Evolutionary conservation across 1,140 invertebrate species (phyloP).

Genomic region (Aporrectodea caliginosa): DNA sequence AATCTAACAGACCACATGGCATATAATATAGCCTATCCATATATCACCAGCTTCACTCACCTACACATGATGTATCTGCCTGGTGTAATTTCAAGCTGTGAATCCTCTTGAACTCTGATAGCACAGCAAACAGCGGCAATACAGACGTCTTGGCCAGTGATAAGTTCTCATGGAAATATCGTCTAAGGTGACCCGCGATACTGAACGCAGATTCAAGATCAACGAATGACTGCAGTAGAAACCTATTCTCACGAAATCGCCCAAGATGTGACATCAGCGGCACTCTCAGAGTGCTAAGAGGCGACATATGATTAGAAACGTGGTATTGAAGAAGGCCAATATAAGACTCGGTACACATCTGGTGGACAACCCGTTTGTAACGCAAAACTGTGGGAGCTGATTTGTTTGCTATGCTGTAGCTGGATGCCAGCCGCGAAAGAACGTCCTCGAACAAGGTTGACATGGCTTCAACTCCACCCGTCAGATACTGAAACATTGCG

Average conservation of each 20-base stretch:
- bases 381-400: not conserved
- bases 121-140: slow-evolving; percentile 28
- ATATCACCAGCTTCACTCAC: no score
- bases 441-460: slow-evolving; percentile 37
- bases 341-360: slow-evolving; percentile 30
- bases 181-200: not conserved
- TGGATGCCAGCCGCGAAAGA: not conserved
- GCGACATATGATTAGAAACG: slow-evolving; percentile 34
- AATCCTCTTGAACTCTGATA: slow-evolving; percentile 26
- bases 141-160: not conserved
- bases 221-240: not conserved
- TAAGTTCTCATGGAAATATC: not conserved
- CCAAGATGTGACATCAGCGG: slow-evolving; percentile 37
- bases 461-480: slow-evolving; percentile 39
- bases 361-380: slow-evolving; percentile 2
- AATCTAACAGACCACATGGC: no score
- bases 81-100: not conserved
- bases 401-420: not conserved
- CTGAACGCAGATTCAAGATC: not conserved
- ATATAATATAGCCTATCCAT: no score
- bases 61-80: not conserved
- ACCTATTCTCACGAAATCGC: slow-evolving; percentile 36
- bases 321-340: slow-evolving; percentile 39
- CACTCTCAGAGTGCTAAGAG: slow-evolving; percentile 36
- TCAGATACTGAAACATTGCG: slow-evolving; percentile 49